Evolutionary conservation across 2,888 invertebrate genomes (phyloP).

Genomic region (Tiphia femorata): DNA sequence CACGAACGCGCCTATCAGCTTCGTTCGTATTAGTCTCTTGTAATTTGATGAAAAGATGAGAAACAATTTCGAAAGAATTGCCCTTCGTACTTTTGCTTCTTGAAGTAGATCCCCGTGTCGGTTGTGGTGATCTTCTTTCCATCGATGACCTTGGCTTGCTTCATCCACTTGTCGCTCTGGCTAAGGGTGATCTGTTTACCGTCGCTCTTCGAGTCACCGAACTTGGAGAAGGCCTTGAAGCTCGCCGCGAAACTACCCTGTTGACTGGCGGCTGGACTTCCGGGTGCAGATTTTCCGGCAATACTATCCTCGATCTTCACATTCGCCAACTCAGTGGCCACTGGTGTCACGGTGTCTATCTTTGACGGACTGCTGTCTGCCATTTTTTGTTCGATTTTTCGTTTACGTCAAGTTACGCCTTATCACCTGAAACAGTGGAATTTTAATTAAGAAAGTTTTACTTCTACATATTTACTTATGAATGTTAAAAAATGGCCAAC

Average conservation of each 20-base stretch:
- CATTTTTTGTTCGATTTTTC: no score
- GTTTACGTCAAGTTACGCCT: no score
- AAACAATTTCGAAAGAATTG: no score
- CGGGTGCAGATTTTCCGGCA: slow-evolving; percentile 47
- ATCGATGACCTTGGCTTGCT: slow-evolving; percentile 87
- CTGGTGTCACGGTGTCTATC: slow-evolving; percentile 24
- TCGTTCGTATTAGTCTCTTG: no score
- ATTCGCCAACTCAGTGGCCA: slow-evolving; percentile 49
- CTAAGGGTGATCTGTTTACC: slow-evolving; percentile 89
- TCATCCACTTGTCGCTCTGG: slow-evolving; percentile 95
- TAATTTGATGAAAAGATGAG: no score
- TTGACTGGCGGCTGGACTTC: slow-evolving; percentile 46
- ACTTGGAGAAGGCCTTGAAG: slow-evolving; percentile 87
- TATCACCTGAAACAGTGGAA: neutral
- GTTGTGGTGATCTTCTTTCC: slow-evolving; percentile 89
- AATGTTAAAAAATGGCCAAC: no score
- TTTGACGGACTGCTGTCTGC: slow-evolving; percentile 17
- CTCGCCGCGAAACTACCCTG: slow-evolving; percentile 51
- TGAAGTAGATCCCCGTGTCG: slow-evolving; percentile 91
- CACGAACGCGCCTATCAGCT: no score
- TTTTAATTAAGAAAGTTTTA: no score
- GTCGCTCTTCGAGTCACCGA: slow-evolving; percentile 88
- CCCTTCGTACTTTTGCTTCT: slow-evolving; percentile 85
- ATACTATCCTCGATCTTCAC: slow-evolving; percentile 52
- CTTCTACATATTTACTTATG: no score